Evolutionary conservation across 2,888 invertebrate species (phyloP).

Genomic region (Argyresthia goedartella): DNA sequence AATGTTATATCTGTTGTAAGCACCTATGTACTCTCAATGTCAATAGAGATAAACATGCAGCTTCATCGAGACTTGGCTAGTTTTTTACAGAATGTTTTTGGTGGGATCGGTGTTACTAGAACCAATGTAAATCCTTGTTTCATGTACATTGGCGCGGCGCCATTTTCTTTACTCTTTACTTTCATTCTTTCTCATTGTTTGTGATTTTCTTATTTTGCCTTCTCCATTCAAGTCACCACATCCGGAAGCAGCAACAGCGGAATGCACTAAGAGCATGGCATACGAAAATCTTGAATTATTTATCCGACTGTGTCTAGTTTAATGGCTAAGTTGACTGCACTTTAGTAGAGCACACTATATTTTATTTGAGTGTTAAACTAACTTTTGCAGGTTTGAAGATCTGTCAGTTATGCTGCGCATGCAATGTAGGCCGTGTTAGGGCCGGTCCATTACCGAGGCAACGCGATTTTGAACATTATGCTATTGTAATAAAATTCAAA

Average conservation of each 20-base stretch:
- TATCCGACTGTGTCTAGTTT: constrained; percentile 21
- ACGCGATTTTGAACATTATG: too few relatives aligned
- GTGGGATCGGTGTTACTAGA: background rate
- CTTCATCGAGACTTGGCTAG: too few relatives aligned
- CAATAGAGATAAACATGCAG: too few relatives aligned
- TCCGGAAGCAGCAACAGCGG: constrained; percentile 15
- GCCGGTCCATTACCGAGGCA: too few relatives aligned
- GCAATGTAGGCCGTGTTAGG: too few relatives aligned
- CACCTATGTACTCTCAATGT: too few relatives aligned
- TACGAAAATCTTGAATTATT: constrained; percentile 30
- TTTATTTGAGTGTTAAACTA: too few relatives aligned
- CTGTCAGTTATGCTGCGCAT: too few relatives aligned
- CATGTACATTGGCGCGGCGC: background rate
- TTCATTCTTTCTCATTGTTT: background rate
- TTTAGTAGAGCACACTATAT: constrained; percentile 4
- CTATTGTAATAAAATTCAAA: too few relatives aligned
- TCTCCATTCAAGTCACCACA: background rate
- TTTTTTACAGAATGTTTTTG: background rate
- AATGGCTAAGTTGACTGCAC: constrained; percentile 22
- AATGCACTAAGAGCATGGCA: constrained; percentile 31
- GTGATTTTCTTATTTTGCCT: background rate
- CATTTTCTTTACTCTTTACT: background rate
- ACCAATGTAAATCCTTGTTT: background rate
- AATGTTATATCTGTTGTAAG: too few relatives aligned
- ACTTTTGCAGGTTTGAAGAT: too few relatives aligned